Evolutionary conservation across 2,888 invertebrate genomes (phyloP), one percentile per base, ranked within the genome.

Genomic region (Xanthorhoe spadicearia): DNA sequence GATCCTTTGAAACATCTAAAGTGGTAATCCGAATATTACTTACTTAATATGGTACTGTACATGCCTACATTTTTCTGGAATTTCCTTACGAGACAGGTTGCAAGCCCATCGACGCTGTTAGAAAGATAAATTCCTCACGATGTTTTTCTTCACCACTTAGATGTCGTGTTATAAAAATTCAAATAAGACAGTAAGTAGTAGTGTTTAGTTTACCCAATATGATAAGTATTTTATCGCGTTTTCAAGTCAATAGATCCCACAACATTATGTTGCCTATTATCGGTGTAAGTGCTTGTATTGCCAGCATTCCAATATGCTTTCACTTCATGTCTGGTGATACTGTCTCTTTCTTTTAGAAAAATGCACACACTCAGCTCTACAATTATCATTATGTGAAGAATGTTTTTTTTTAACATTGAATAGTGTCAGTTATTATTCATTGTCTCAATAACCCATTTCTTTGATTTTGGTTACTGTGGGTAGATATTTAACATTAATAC

Each of bases 291-390:
- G 81, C 71, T 76, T 78, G 78, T 79, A 82, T 83, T 82, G 81
- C 81, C 78, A 81, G 77, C 83, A 85, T 84, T 83, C 82, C 79
- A 79, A 75, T 77, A 76, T 83, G 84, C 90, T 90, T 90, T 90
- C 90, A 90, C 90, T 88, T 85, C 72, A 76, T 56, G 67, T 66
- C 65, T 66, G 35, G 61, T 28, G 46, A 59, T 59, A 69, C 71
- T 70, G 68, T 71, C 69, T 63, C 67, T 70, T 69, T 74, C 70
- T 69, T 57, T 43, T 56, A 54, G 55, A 38, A 64, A 60, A 60
- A 61, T 63, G 58, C 61, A n/a, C 65, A 61, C 54, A 43, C 55
- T 62, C 58, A 62, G 23, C 53, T 28, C 4, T 46, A 51, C 23
- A 56, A 43, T 57, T 32, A 56, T 19, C 8, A 57, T 56, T 62